Conservation (phyloP, 2,888 invertebrate species). For the Aleiodes leptofemur region DNA sequence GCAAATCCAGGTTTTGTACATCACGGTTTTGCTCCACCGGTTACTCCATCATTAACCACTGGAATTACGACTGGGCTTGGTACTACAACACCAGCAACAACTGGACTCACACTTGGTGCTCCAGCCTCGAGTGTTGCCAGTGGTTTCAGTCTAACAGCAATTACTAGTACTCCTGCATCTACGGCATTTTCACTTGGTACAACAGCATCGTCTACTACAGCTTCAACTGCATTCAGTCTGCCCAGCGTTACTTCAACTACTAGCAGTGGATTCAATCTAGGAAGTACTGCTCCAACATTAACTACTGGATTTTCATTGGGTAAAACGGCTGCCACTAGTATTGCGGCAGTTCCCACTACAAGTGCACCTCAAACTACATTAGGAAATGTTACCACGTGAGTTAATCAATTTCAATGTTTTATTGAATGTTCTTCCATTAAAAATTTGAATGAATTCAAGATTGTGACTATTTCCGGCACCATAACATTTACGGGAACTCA, state of each 20-base stretch:
- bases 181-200: constrained; percentile 49
- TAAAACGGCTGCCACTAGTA: constrained; percentile 59
- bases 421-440: constrained; percentile 5
- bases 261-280: constrained; percentile 52
- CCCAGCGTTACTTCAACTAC: constrained; percentile 52
- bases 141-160: constrained; percentile 25
- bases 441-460: constrained; percentile 11
- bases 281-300: constrained; percentile 44
- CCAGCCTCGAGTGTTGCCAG: constrained; percentile 53
- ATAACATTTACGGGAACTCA: too few species aligned
- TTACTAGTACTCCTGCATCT: constrained; percentile 14
- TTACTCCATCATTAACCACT: constrained; percentile 34
- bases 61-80: constrained; percentile 32
- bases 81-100: constrained; percentile 19
- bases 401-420: constrained; percentile 23
- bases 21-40: too few species aligned
- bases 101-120: constrained; percentile 59
- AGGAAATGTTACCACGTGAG: constrained; percentile 68
- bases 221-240: constrained; percentile 42
- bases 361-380: constrained; percentile 65
- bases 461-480: too few species aligned
- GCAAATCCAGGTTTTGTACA: too few species aligned
- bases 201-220: constrained; percentile 43
- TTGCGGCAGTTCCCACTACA: constrained; percentile 53
- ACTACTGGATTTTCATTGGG: constrained; percentile 57